These are phyloP conservation scores for Xyrichtys novacula DNA, from an alignment of 2,797 vertebrate genomes.

Conservation along the genomic window DNA sequence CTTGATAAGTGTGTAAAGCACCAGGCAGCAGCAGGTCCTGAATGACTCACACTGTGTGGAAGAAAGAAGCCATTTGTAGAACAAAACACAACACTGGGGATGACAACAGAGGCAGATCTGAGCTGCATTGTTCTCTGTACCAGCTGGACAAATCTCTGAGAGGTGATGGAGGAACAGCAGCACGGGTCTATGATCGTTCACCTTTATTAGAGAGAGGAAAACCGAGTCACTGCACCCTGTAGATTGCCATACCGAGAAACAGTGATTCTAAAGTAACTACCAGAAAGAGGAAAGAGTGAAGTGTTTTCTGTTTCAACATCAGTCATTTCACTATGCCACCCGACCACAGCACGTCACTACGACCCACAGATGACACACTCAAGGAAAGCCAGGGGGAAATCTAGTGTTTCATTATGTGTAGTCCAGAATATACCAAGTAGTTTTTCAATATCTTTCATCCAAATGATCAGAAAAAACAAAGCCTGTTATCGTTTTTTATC, in stretches of 20 bases:
- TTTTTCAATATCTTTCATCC: not conserved
- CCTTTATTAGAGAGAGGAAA: not conserved
- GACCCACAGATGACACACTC: constrained; percentile 2
- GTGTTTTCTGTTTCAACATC: constrained; percentile 18
- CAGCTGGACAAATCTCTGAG: not conserved
- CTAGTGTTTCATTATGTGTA: constrained; percentile 14
- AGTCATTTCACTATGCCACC: not conserved
- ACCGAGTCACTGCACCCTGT: not conserved
- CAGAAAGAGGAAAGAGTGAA: constrained; percentile 38
- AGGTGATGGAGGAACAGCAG: constrained; percentile 5
- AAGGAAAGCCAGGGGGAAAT: not conserved
- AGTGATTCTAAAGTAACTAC: not conserved
- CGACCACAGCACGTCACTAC: not conserved
- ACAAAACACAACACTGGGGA: constrained; percentile 44
- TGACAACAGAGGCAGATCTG: constrained; percentile 44
- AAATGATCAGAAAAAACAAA: too few species aligned
- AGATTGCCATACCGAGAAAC: not conserved
- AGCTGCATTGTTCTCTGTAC: constrained; percentile 36
- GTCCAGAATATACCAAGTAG: not conserved
- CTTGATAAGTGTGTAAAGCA: not conserved
- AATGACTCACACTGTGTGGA: constrained; percentile 48
- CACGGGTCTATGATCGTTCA: not conserved
- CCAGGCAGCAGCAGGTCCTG: constrained; percentile 41
- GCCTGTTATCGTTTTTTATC: too few species aligned
- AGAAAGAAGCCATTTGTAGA: constrained; percentile 51